Base-by-base conservation (phyloP, 2,113 vertebrate species). In the Orientallactaga bullata region DNA sequence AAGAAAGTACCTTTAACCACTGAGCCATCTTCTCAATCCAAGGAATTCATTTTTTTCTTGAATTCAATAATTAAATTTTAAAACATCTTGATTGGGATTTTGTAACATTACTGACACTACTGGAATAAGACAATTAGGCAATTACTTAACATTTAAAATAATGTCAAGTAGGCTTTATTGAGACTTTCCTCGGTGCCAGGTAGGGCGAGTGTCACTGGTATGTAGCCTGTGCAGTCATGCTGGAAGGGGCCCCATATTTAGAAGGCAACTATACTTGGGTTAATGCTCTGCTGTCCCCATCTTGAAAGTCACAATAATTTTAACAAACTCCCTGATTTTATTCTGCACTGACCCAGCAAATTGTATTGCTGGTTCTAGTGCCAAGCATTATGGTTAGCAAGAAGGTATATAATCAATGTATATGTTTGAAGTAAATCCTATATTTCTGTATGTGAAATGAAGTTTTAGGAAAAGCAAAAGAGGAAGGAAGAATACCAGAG, bases 301-400 rank as follows among this genome's bases (percentile, higher is more conserved):
- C 37, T 92, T 92, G 55, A 93, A 93, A 92, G 39, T 66, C 26
- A 78, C 83, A 88, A 58, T 51, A 74, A 84, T 83, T 91, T 89
- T 90, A 71, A 85, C 13, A 93, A 92, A 1, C 7, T n/a, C 15
- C 2, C 15, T 39, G 35, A 84, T 93, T 91, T 89, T 69, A 79
- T 81, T 91, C 81, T 94, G 32, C n/a, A 79, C 61, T 89, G 30
- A 16, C 26, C 42, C 23, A 69, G 28, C 42, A 88, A 94, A 83
- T 89, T 85, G 69, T 24, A 10, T 72, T 76, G 42, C 28, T 37
- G 68, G 21, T 66, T 37, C 68, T 71, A 65, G 32, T 89, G 73
- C 21, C n/a, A 66, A 85, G 60, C n/a, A 68, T 23, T 88, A 23
- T 61, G 21, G 85, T 85, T 77, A 85, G 21, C 23, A 84, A 81